These are phyloP conservation scores for Oscheius sp. DNA, from an alignment of 1,140 invertebrate genomes.

Conservation along the genomic window DNA sequence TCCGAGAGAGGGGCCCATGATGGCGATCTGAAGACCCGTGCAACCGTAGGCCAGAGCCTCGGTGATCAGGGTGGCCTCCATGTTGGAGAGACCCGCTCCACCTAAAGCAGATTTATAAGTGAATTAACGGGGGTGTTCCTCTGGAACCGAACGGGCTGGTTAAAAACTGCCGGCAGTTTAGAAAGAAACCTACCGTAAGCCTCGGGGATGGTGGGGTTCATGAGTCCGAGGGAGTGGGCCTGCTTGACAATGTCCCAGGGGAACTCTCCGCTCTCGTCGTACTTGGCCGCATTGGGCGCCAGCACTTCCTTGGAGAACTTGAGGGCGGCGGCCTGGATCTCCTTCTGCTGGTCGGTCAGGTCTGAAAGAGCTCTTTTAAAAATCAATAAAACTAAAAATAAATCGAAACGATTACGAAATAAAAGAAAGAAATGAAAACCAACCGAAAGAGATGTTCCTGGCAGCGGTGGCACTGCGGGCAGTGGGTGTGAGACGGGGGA, in stretches of 20 bases:
- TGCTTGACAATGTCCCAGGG: slow-evolving; percentile 93
- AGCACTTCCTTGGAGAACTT: slow-evolving; percentile 88
- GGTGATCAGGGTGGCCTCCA: slow-evolving; percentile 77
- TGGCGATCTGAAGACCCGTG: slow-evolving; percentile 84
- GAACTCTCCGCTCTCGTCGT: slow-evolving; percentile 85
- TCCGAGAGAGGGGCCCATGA: slow-evolving; percentile 73
- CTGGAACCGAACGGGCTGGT: background rate
- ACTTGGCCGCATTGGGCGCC: slow-evolving; percentile 80
- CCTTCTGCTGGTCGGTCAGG: slow-evolving; percentile 62
- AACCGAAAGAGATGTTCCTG: slow-evolving; percentile 15
- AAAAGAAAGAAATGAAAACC: background rate
- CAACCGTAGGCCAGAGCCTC: slow-evolving; percentile 92
- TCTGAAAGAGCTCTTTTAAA: slow-evolving; percentile 45
- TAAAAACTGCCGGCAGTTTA: background rate
- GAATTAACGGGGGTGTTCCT: no score
- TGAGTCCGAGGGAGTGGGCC: slow-evolving; percentile 81
- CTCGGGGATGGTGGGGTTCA: slow-evolving; percentile 79
- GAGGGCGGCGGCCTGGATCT: slow-evolving; percentile 79
- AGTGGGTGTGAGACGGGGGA: background rate
- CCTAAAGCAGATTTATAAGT: slow-evolving; percentile 25
- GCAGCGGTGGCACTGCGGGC: background rate
- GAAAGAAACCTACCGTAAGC: slow-evolving; percentile 63
- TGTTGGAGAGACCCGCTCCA: slow-evolving; percentile 65
- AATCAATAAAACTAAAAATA: background rate
- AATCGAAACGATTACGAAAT: background rate